phyloP scores from a whole-genome alignment of 2,113 vertebrate genomes.

The Platichthys flesus region DNA sequence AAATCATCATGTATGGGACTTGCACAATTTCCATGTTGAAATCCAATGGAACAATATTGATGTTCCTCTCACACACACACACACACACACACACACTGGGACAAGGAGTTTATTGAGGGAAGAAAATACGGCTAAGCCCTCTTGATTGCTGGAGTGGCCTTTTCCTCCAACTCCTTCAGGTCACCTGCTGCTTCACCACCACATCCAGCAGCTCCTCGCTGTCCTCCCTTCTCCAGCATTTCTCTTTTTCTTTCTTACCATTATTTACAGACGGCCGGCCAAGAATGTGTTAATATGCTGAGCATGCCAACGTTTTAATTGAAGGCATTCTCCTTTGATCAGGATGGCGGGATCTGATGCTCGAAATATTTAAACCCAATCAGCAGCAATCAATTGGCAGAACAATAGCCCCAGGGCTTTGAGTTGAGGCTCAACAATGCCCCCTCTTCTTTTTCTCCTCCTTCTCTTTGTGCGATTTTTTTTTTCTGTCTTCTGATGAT shows the following conservation, averaged over 20 bases:
- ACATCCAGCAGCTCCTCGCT: slow-evolving; percentile 19
- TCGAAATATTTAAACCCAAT: slow-evolving; percentile 81
- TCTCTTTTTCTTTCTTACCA: slow-evolving; percentile 64
- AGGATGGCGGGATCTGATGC: slow-evolving; percentile 69
- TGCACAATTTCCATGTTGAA: slow-evolving; percentile 59
- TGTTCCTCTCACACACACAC: slow-evolving; percentile 32
- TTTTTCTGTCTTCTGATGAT: slow-evolving; percentile 48
- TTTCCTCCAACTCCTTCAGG: slow-evolving; percentile 45
- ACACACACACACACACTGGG: neutral
- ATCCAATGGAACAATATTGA: slow-evolving; percentile 63
- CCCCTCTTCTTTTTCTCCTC: slow-evolving; percentile 35
- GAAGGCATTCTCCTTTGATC: slow-evolving; percentile 86
- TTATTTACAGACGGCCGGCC: slow-evolving; percentile 83
- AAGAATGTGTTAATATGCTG: slow-evolving; percentile 91
- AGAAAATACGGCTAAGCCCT: slow-evolving; percentile 56
- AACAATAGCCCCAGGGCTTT: slow-evolving; percentile 71
- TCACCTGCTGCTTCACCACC: slow-evolving; percentile 57
- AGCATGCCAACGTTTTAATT: slow-evolving; percentile 86
- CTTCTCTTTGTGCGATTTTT: slow-evolving; percentile 48
- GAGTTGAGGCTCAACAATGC: slow-evolving; percentile 63
- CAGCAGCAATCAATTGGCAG: slow-evolving; percentile 86
- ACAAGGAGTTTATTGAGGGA: slow-evolving; percentile 69
- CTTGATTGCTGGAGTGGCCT: slow-evolving; percentile 53
- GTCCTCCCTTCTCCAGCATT: slow-evolving; percentile 17
- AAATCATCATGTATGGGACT: slow-evolving; percentile 53